phyloP scores from a whole-genome alignment of 2,888 invertebrate genomes.

The Catonia carolina region DNA sequence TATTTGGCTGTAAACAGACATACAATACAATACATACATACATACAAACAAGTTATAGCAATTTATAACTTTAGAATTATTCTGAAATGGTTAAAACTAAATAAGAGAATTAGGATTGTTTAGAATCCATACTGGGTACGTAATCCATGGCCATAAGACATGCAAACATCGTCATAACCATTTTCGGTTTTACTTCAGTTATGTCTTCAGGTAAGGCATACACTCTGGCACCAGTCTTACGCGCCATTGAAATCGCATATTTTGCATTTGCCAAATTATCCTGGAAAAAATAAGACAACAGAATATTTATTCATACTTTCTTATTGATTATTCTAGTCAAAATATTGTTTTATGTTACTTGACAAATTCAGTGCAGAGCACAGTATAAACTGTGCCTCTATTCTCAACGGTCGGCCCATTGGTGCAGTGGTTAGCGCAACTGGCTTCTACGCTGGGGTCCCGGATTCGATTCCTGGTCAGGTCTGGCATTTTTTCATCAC shows the following conservation, averaged over 20 bases:
- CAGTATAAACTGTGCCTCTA: too few species aligned
- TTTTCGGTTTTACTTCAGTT: constrained; percentile 35
- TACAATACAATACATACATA: too few species aligned
- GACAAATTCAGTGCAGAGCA: background rate
- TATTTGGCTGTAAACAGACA: too few species aligned
- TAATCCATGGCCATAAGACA: constrained; percentile 98
- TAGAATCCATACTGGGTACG: constrained; percentile 72
- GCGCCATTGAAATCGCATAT: constrained; percentile 96
- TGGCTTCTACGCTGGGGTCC: too few species aligned
- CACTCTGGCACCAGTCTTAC: constrained; percentile 94
- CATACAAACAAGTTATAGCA: too few species aligned
- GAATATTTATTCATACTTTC: constrained; percentile 15
- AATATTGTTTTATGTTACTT: background rate
- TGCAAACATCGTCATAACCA: constrained; percentile 99
- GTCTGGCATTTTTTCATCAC: too few species aligned
- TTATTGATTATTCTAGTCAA: background rate
- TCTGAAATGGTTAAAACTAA: too few species aligned
- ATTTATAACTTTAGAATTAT: too few species aligned
- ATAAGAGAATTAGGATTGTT: constrained; percentile 10
- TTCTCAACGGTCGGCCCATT: too few species aligned
- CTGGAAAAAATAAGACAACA: constrained; percentile 48
- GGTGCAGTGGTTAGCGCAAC: too few species aligned
- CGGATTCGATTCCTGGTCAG: too few species aligned
- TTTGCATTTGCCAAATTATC: constrained; percentile 96
- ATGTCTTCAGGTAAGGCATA: constrained; percentile 70